Conservation (phyloP, 2,113 vertebrate genomes). For the Eublepharis macularius region DNA sequence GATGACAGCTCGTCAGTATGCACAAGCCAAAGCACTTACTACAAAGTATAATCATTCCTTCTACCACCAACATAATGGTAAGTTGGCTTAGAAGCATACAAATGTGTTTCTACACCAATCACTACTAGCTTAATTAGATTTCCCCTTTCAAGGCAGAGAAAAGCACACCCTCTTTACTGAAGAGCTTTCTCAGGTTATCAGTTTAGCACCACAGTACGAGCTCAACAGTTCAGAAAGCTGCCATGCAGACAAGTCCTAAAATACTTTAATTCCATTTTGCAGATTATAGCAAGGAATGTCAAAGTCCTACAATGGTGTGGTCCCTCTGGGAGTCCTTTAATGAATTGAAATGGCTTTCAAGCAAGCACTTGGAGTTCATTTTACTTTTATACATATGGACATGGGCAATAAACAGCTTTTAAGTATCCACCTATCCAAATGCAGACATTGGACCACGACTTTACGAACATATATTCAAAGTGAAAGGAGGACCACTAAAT, state of each 20-base stretch:
- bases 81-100: neutral
- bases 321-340: too few species aligned
- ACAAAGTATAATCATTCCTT: neutral
- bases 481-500: neutral
- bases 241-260: rapidly evolving
- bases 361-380: neutral
- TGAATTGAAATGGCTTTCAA: neutral
- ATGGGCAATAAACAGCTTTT: neutral
- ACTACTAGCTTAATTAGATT: neutral
- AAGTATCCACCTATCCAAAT: neutral
- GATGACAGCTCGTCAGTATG: neutral
- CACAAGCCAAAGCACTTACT: neutral
- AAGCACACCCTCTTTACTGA: neutral
- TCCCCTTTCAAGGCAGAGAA: neutral
- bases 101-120: neutral
- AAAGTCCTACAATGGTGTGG: neutral
- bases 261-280: neutral
- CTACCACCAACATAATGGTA: neutral
- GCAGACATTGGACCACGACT: neutral
- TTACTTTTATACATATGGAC: neutral
- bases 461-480: too few species aligned
- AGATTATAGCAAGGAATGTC: neutral
- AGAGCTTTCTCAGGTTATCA: neutral
- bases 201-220: neutral
- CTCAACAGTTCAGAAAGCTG: neutral